Evolutionary conservation across 2,797 vertebrate genomes (phyloP).

Genomic region (Sparus aurata): DNA sequence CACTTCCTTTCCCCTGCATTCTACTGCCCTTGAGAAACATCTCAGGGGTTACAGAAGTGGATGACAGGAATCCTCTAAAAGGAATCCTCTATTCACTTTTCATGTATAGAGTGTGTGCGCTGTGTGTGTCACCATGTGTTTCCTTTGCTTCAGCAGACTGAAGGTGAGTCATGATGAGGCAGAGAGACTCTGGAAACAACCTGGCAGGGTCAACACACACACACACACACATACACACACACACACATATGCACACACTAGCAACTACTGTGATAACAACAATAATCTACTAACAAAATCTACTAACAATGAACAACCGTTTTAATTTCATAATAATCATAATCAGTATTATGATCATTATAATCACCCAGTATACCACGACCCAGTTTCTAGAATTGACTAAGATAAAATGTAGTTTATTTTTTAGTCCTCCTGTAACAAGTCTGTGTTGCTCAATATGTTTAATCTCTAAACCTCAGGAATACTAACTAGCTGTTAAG

Average conservation of each 20-base stretch:
- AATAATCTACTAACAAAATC: background rate
- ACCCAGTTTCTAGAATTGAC: background rate
- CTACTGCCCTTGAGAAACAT: background rate
- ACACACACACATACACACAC: conserved; percentile 12
- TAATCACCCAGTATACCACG: background rate
- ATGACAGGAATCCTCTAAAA: background rate
- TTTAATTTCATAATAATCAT: background rate
- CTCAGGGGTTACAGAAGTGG: background rate
- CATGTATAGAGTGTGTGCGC: background rate
- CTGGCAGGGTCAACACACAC: background rate
- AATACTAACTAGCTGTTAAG: background rate
- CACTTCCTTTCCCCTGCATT: conserved; percentile 12
- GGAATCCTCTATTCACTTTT: background rate
- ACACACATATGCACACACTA: background rate
- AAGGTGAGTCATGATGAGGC: conserved; percentile 34
- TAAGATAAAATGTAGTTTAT: background rate
- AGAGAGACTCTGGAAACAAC: conserved; percentile 12
- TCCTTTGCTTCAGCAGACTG: conserved; percentile 28
- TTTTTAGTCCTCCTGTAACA: background rate
- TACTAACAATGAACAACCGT: background rate
- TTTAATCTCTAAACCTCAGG: background rate
- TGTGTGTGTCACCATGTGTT: conserved; percentile 13
- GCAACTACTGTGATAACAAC: conserved; percentile 6
- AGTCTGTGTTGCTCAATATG: background rate
- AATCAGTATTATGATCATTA: background rate